Evolutionary conservation across 2,888 invertebrate species (phyloP).

Genomic region (Dione vanillae): DNA sequence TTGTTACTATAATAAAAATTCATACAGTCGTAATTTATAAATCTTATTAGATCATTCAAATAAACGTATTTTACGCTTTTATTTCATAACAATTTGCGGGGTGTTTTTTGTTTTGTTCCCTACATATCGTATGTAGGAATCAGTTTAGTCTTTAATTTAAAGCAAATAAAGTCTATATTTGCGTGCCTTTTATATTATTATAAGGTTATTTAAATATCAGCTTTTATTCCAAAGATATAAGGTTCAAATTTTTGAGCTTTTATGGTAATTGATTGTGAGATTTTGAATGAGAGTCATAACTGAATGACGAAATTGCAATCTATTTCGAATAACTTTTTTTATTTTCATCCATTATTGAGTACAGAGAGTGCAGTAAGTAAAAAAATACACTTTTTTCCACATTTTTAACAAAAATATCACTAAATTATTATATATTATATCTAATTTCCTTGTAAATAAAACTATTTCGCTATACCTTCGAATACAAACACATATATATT

Average conservation of each 20-base stretch:
- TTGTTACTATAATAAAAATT: not conserved
- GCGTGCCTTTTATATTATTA: not conserved
- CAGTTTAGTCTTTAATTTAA: not conserved
- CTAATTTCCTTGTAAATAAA: no score
- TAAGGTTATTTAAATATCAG: conserved; percentile 2
- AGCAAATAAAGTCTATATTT: not conserved
- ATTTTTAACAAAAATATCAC: no score
- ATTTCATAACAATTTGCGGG: conserved; percentile 37
- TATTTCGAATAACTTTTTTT: not conserved
- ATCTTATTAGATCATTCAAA: conserved; percentile 15
- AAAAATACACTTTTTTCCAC: no score
- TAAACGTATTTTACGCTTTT: conserved; percentile 37
- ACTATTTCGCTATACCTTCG: no score
- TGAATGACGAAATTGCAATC: not conserved
- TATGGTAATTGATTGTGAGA: conserved; percentile 32
- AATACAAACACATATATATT: no score
- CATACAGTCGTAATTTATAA: not conserved
- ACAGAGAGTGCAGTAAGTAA: not conserved
- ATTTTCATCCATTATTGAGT: not conserved
- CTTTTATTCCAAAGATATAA: not conserved
- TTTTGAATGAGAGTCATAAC: conserved; percentile 26
- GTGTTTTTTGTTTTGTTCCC: conserved; percentile 38
- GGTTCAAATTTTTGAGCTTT: conserved; percentile 14
- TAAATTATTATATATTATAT: no score
- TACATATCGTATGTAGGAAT: not conserved